Percentiles rank a stretch among this genome's conserved stretches.
phyloP scores from a whole-genome alignment of 2,888 invertebrate genomes.

The Cosmia trapezina region DNA sequence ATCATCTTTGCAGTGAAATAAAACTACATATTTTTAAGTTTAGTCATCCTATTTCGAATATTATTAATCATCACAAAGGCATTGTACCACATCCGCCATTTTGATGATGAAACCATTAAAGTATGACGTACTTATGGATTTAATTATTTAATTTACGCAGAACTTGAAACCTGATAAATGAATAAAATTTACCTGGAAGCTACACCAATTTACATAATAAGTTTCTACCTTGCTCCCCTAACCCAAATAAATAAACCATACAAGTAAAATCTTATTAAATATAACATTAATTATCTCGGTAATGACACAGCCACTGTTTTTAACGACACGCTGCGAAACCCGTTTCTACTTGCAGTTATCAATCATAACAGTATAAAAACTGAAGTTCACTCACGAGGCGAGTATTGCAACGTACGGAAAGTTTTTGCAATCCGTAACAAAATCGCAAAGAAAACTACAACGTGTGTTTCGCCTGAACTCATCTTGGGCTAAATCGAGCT shows the following conservation, averaged over 20 bases:
- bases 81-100: slow-evolving; percentile 33
- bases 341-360: slow-evolving; percentile 63
- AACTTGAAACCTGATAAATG: slow-evolving; percentile 23
- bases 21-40: slow-evolving; percentile 3
- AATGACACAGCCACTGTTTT: slow-evolving; percentile 54
- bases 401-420: slow-evolving; percentile 20
- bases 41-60: slow-evolving; percentile 26
- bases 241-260: slow-evolving; percentile 56
- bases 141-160: slow-evolving; percentile 9
- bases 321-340: slow-evolving; percentile 51
- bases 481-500: slow-evolving; percentile 56
- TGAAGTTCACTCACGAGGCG: slow-evolving; percentile 46
- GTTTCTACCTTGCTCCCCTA: slow-evolving; percentile 20
- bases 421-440: slow-evolving; percentile 54
- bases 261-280: slow-evolving; percentile 48
- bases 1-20: neutral
- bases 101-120: slow-evolving; percentile 27
- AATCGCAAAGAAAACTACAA: slow-evolving; percentile 50
- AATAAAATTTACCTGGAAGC: slow-evolving; percentile 19
- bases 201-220: slow-evolving; percentile 11
- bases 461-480: slow-evolving; percentile 46
- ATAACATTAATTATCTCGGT: slow-evolving; percentile 50
- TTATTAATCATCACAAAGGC: slow-evolving; percentile 26
- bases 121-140: neutral
- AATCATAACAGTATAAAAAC: slow-evolving; percentile 65